A percentile compares a stretch with the other conserved stretches of the same genome.
Evolutionary conservation across 2,797 vertebrate genomes (phyloP).

Genomic region (Bradypus variegatus): DNA sequence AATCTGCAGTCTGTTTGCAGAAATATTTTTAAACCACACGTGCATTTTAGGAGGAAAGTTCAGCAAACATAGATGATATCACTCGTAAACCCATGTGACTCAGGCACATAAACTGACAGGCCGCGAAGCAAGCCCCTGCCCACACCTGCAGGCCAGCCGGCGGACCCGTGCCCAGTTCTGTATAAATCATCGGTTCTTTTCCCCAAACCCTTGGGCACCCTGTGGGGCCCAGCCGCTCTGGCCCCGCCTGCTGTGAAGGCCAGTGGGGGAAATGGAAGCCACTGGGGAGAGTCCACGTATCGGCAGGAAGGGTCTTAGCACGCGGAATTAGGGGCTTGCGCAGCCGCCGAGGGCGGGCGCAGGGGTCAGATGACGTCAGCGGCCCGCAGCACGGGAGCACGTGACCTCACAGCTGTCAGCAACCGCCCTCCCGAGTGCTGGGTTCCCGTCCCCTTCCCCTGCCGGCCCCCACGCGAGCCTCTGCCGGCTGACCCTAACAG

Average conservation of each 20-base stretch:
- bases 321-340: not conserved
- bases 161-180: no score
- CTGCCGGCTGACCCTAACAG: no score
- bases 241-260: not conserved
- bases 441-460: not conserved
- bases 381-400: not conserved
- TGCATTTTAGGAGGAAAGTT: not conserved
- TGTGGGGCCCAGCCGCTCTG: fast-evolving
- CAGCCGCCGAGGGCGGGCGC: not conserved
- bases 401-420: not conserved
- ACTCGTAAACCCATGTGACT: not conserved
- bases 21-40: not conserved
- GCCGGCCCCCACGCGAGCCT: not conserved
- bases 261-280: not conserved
- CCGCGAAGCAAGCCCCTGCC: not conserved
- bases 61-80: not conserved
- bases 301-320: not conserved
- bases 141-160: not conserved
- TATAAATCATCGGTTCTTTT: no score
- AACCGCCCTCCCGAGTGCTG: not conserved
- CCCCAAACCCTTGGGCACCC: not conserved
- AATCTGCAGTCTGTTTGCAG: not conserved
- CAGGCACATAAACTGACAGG: not conserved
- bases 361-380: not conserved
- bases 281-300: not conserved